Evolutionary conservation across 2,113 vertebrate genomes (phyloP).

Genomic region (Phalacrocorax carbo): DNA sequence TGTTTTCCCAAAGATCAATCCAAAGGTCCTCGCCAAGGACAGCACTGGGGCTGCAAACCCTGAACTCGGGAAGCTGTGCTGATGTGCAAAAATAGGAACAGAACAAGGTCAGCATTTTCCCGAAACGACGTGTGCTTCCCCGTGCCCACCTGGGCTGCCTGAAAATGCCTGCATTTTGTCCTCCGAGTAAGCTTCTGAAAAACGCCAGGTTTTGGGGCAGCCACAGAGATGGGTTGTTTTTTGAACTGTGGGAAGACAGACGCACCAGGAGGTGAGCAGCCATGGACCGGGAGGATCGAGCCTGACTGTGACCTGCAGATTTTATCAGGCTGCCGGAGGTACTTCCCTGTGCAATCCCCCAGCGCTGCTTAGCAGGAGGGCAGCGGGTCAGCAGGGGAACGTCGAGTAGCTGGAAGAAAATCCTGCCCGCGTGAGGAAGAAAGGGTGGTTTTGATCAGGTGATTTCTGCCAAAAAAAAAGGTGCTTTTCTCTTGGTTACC

Average conservation of each 20-base stretch:
- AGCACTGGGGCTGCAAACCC: neutral
- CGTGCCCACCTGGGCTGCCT: neutral
- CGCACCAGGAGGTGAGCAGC: neutral
- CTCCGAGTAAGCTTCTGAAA: neutral
- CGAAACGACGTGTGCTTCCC: neutral
- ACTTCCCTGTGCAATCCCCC: neutral
- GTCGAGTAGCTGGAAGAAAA: neutral
- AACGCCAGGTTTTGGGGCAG: neutral
- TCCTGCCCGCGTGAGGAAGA: fast-evolving
- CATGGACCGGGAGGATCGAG: neutral
- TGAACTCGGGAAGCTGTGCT: neutral
- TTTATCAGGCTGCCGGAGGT: neutral
- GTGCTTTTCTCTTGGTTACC: neutral
- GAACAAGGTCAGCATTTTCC: neutral
- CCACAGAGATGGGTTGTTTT: neutral
- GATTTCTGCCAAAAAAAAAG: neutral
- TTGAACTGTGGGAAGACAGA: neutral
- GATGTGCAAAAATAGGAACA: neutral
- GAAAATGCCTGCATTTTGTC: neutral
- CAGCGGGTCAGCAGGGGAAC: neutral
- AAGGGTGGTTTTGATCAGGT: neutral
- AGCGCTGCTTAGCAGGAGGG: neutral
- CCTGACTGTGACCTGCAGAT: neutral
- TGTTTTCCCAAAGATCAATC: neutral
- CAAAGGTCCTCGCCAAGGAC: neutral